Evolutionary conservation across 2,113 vertebrate genomes (phyloP), one percentile per base, ranked within the genome.

Genomic region (Entomyzon cyanotis): DNA sequence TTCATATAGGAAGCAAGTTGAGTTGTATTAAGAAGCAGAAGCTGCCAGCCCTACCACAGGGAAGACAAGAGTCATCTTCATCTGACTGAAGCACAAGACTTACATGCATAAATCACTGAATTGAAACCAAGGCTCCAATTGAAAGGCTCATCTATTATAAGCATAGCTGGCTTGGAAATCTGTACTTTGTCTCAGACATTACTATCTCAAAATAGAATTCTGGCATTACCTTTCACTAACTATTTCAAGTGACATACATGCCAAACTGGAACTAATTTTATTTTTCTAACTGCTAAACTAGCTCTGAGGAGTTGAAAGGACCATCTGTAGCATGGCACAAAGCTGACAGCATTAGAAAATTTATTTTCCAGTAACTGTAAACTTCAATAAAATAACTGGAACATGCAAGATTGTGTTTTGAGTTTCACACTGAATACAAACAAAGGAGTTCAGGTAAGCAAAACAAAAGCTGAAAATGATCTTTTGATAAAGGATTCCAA

Each of bases 261-360:
- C 55, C 83, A 96, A 88, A 90, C 18, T 63, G 69, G 64, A 95
- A 82, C 24, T 35, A 77, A 12, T 75, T 89, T 63, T 67, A 50
- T 87, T 94, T 91, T 95, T 74, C 46, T 84, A 94, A 84, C 56
- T 71, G 68, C 49, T 93, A 60, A 83, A 81, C 44, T 82, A 84
- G 41, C 44, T 89, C 64, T 64, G 60, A 81, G 50, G 49, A 89
- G 53, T 39, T 59, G 24, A 89, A 80, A 81, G 64, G 41, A 84
- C 27, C 6, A 4, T n/a, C 37, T 82, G 60, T 44, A 91, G 31
- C 46, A 87, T 16, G 41, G 74, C 35, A 87, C 30, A 93, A 86
- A 79, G 41, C 10, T 80, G 28, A 59, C 53, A 89, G 59, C 55
- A 84, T 47, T 60, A 71, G 56, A 87, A 81, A 70, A 50, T 18